These are phyloP conservation scores for Dasypogon diadema DNA, from an alignment of 2,888 invertebrate species.

Conservation along the genomic window DNA sequence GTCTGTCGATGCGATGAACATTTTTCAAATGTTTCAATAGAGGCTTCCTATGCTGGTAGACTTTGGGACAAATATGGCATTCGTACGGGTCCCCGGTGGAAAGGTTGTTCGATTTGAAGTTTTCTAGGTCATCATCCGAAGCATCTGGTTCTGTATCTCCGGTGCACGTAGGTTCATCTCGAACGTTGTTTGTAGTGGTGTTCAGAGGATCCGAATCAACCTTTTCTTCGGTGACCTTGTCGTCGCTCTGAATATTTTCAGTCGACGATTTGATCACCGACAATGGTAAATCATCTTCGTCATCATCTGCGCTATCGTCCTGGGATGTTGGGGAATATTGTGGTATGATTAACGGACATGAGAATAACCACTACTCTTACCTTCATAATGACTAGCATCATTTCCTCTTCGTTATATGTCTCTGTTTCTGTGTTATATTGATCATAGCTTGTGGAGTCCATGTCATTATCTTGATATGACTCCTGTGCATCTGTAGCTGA, in stretches of 20 bases:
- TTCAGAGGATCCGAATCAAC: not conserved
- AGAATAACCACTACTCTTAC: not conserved
- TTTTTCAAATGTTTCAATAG: slow-evolving; percentile 65
- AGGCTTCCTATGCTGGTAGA: slow-evolving; percentile 65
- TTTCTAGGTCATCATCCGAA: not conserved
- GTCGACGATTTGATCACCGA: not conserved
- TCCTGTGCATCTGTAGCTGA: too few species aligned
- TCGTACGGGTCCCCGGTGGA: slow-evolving; percentile 60
- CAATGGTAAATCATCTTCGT: slow-evolving; percentile 20
- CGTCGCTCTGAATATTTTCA: not conserved
- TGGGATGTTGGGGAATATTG: not conserved
- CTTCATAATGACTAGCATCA: slow-evolving; percentile 21
- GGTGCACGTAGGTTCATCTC: not conserved
- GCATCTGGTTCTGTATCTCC: not conserved
- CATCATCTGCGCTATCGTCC: not conserved
- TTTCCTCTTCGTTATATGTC: not conserved
- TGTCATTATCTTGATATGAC: not conserved
- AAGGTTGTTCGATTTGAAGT: not conserved
- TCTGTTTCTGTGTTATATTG: not conserved
- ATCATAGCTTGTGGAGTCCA: not conserved
- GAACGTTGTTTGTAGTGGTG: not conserved
- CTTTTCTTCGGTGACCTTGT: not conserved
- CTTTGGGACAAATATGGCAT: slow-evolving; percentile 65
- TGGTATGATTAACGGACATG: not conserved
- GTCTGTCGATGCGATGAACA: slow-evolving; percentile 60